These are phyloP conservation scores for Selenia dentaria DNA, from an alignment of 2,888 invertebrate genomes.

Conservation along the genomic window DNA sequence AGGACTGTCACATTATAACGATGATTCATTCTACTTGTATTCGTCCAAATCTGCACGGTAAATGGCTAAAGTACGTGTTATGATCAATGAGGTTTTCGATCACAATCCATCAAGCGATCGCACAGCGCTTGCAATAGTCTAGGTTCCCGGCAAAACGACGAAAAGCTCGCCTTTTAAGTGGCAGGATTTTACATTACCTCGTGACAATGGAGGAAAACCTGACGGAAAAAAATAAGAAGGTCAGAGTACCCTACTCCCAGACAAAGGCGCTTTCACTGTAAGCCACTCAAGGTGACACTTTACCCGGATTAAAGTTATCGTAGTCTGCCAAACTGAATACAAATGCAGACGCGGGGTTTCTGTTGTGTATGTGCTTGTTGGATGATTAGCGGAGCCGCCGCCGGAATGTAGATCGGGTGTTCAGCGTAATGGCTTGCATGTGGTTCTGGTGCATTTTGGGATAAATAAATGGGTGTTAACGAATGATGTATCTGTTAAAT, in stretches of 20 bases:
- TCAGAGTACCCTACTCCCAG: slow-evolving; percentile 69
- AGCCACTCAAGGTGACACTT: slow-evolving; percentile 83
- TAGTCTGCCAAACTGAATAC: slow-evolving; percentile 81
- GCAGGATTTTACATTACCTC: slow-evolving; percentile 68
- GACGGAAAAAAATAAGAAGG: slow-evolving; percentile 76
- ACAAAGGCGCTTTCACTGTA: slow-evolving; percentile 78
- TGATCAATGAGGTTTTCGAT: slow-evolving; percentile 76
- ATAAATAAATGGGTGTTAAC: slow-evolving; percentile 1
- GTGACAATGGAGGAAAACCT: slow-evolving; percentile 72
- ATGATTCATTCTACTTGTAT: no score
- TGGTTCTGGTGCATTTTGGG: slow-evolving; percentile 7
- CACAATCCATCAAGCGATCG: slow-evolving; percentile 73
- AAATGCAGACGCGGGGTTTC: slow-evolving; percentile 63
- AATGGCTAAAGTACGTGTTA: slow-evolving; percentile 69
- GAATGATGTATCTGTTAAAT: no score
- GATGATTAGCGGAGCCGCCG: slow-evolving; percentile 47
- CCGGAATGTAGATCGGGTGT: slow-evolving; percentile 18
- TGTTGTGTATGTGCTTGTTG: slow-evolving; percentile 52
- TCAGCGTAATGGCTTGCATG: slow-evolving; percentile 8
- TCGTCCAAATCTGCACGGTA: slow-evolving; percentile 59
- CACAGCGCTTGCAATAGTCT: slow-evolving; percentile 50
- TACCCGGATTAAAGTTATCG: slow-evolving; percentile 83
- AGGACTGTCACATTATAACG: background rate
- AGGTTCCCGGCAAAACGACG: slow-evolving; percentile 57
- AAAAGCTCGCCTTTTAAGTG: slow-evolving; percentile 62